Base-by-base conservation (phyloP, 2,113 vertebrate genomes). In the Ursus arctos region DNA sequence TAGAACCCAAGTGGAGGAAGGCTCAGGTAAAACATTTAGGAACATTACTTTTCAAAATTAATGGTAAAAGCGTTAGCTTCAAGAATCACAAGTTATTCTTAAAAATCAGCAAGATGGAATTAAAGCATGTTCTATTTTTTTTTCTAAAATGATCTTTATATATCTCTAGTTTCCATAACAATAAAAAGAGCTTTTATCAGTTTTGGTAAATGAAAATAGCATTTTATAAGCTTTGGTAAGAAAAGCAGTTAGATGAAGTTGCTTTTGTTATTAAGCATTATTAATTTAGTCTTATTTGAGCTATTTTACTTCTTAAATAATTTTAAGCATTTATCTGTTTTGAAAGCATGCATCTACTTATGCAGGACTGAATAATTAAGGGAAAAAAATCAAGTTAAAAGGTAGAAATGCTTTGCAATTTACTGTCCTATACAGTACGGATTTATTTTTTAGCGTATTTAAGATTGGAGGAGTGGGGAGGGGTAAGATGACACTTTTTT, bases 91-190 rank as follows among this genome's bases (percentile, higher is more conserved):
- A 49, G 24, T 61, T 77, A 76, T 15, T 93, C 6, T 90, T 84
- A 74, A 81, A 96, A 97, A 91, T 88, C 57, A 83, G 31, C 31
- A 67, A 72, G 15, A 82, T 26, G 40, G 28, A 92, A 87, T 88
- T 92, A 80, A 69, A 83, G 28, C 5, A 69, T 80, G 21, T 85
- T 95, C 72, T 95, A 40, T 47, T 86, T 88, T 91, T 88, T 92
- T 84, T 93, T 86, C 36, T 82, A 36, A 83, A 91, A 76, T 91
- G 0, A 69, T 80, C 4, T 57, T 84, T 80, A 51, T 76, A 7
- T 80, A 33, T 91, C 74, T 92, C 15, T 90, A 76, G 26, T 69
- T 85, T 76, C 28, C 31, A 59, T 88, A 65, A 61, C 53, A 89
- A 83, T 87, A 59, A 90, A 86, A 89, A 69, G 63, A 61, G 7